Percentiles rank a stretch among this genome's conserved stretches.
Conservation (phyloP, 64 coral and sea anemone species). For the Astreopora myriophthalma region DNA sequence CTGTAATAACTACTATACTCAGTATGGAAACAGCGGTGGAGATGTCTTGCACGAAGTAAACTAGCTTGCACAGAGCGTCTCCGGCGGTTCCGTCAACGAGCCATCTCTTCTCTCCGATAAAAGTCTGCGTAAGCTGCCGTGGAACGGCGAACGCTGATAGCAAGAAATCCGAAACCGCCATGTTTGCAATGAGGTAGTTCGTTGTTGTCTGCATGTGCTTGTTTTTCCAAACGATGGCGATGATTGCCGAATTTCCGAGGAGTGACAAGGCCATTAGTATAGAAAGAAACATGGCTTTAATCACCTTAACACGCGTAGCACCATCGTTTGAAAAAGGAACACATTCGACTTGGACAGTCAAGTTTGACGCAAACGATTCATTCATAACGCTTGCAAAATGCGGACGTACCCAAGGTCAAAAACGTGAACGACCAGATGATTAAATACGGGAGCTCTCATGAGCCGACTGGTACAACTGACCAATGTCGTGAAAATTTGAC, state of each 20-base stretch:
- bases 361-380: too few relatives aligned
- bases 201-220: conserved; percentile 29
- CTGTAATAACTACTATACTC: conserved; percentile 51
- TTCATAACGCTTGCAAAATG: too few relatives aligned
- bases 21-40: conserved; percentile 56
- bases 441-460: too few relatives aligned
- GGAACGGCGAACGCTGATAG: conserved; percentile 38
- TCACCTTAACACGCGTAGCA: background rate
- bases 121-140: conserved; percentile 35
- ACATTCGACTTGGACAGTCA: too few relatives aligned
- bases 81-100: background rate
- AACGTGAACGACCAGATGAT: too few relatives aligned
- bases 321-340: conserved; percentile 9
- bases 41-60: conserved; percentile 53
- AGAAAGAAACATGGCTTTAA: background rate
- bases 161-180: conserved; percentile 60
- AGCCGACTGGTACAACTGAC: too few relatives aligned
- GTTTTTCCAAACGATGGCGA: conserved; percentile 38
- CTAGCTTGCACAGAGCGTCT: conserved; percentile 13
- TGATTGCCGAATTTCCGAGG: conserved; percentile 38
- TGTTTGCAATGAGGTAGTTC: conserved; percentile 67
- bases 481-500: too few relatives aligned
- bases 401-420: too few relatives aligned
- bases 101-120: conserved; percentile 21
- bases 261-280: conserved; percentile 28